A percentile compares a stretch with the other conserved stretches of the same genome.
These are phyloP conservation scores for Raja brachyura DNA, from an alignment of 2,113 vertebrate species.

Conservation along the genomic window DNA sequence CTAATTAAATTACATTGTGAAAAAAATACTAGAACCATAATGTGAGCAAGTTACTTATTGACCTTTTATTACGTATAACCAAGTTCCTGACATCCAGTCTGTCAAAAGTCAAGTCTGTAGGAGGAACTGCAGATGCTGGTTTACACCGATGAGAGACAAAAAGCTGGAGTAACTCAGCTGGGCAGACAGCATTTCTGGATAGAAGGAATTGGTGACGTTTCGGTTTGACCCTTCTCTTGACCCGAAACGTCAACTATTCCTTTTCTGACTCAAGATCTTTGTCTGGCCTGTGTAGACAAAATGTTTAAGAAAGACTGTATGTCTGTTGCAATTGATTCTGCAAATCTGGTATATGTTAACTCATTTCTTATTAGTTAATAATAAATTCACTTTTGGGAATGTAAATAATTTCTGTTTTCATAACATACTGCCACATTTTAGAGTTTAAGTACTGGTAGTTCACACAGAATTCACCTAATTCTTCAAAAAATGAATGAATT, in stretches of 20 bases:
- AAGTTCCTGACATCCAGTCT: background rate
- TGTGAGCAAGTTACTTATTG: background rate
- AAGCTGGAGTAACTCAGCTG: no score
- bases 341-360: background rate
- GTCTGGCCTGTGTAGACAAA: background rate
- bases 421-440: background rate
- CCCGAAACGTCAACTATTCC: no score
- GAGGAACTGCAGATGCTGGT: no score
- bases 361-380: background rate
- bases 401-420: background rate
- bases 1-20: background rate
- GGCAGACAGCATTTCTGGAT: no score
- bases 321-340: background rate
- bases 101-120: background rate
- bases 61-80: background rate
- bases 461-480: background rate
- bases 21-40: background rate
- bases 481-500: background rate
- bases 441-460: background rate
- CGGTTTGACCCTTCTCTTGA: no score
- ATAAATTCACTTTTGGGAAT: background rate
- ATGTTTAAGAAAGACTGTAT: background rate
- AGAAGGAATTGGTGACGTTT: no score
- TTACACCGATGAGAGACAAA: no score
- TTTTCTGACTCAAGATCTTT: no score